Evolutionary conservation across 2,797 vertebrate species (phyloP).

Genomic region (Hydrocynus forskahlii): DNA sequence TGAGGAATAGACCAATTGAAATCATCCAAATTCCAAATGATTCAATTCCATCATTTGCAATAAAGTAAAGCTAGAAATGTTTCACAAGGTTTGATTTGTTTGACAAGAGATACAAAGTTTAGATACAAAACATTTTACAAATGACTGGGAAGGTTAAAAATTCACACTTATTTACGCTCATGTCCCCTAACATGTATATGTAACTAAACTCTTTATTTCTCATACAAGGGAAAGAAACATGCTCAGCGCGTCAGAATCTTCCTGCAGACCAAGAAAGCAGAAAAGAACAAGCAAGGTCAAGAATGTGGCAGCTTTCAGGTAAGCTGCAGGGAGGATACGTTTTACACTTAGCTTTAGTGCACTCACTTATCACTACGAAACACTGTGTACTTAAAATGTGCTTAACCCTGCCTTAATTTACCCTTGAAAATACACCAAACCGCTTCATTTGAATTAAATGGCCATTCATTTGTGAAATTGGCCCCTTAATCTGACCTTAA

Average conservation of each 20-base stretch:
- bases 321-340: background rate
- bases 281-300: conserved; percentile 63
- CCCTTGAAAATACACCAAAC: too few relatives aligned
- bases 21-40: too few relatives aligned
- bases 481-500: too few relatives aligned
- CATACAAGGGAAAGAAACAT: conserved; percentile 86
- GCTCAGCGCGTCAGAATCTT: conserved; percentile 81
- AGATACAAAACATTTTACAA: background rate
- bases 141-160: background rate
- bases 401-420: too few relatives aligned
- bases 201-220: background rate
- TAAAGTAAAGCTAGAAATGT: too few relatives aligned
- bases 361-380: background rate
- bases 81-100: too few relatives aligned
- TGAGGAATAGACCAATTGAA: too few relatives aligned
- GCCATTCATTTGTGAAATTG: too few relatives aligned
- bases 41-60: too few relatives aligned
- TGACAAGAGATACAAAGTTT: too few relatives aligned
- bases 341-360: background rate
- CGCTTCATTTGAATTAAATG: too few relatives aligned
- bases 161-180: background rate
- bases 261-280: conserved; percentile 72
- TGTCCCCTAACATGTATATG: background rate
- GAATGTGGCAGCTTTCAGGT: conserved; percentile 69
- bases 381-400: too few relatives aligned